A percentile compares a stretch with the other conserved stretches of the same genome.
phyloP scores from a whole-genome alignment of 2,113 vertebrate species.

The Todiramphus saurophagus region DNA sequence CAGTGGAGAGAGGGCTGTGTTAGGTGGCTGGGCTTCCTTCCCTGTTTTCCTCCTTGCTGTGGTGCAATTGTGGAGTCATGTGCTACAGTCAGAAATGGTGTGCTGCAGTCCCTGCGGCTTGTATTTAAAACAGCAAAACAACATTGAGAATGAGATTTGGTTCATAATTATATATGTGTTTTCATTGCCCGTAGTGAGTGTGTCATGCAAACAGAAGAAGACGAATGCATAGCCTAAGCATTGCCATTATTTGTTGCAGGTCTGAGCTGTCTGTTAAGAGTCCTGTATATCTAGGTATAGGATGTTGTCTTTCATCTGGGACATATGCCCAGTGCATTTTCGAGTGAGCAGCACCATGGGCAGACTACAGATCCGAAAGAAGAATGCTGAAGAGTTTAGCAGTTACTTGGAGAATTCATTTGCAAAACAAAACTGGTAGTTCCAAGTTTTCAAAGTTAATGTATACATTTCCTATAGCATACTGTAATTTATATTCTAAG shows the following conservation, averaged over 20 bases:
- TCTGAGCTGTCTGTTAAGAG: background rate
- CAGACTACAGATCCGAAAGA: background rate
- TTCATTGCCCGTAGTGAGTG: background rate
- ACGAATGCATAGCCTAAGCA: background rate
- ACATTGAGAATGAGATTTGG: background rate
- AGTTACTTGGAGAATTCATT: background rate
- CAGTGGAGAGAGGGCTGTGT: fast-evolving
- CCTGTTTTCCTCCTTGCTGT: background rate
- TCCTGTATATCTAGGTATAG: background rate
- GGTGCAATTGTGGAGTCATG: background rate
- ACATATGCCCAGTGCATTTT: background rate
- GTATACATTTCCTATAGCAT: background rate
- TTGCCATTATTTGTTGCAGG: background rate
- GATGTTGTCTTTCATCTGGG: background rate
- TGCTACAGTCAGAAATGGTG: background rate
- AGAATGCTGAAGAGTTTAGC: background rate
- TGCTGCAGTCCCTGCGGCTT: background rate
- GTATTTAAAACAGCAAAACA: background rate
- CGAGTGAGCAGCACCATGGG: background rate
- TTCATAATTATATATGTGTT: background rate
- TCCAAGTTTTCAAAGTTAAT: background rate
- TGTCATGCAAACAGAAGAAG: background rate
- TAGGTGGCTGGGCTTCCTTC: background rate
- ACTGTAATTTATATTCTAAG: background rate
- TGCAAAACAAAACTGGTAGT: background rate